phyloP scores from a whole-genome alignment of 2,113 vertebrate species.

The Ahaetulla prasina region DNA sequence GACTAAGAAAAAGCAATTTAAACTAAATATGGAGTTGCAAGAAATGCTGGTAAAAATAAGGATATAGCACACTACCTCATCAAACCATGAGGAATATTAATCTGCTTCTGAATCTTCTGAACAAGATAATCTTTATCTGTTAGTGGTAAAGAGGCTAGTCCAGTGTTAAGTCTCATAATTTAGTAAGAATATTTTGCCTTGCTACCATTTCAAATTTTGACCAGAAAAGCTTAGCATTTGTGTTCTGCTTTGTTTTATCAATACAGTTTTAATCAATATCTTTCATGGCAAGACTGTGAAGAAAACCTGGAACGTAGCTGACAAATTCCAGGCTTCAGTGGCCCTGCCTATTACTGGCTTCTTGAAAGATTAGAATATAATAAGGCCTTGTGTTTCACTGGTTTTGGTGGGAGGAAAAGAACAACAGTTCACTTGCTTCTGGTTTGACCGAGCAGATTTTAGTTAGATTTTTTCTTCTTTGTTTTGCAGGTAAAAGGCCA shows the following conservation, averaged over 20 bases:
- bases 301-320: background rate
- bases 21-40: background rate
- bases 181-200: background rate
- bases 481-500: background rate
- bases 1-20: background rate
- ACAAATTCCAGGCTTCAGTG: background rate
- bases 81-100: background rate
- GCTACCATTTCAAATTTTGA: background rate
- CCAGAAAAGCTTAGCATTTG: background rate
- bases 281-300: background rate
- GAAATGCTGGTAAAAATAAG: background rate
- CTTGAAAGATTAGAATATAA: background rate
- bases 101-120: background rate
- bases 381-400: background rate
- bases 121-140: background rate
- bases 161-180: background rate
- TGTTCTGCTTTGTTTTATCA: background rate
- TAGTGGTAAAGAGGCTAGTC: background rate
- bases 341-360: background rate
- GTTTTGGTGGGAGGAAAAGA: background rate
- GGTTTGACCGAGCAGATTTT: background rate
- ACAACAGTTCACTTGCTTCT: background rate
- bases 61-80: background rate
- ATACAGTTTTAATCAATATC: background rate
- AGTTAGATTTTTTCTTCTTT: background rate